Conservation (phyloP, 2,888 invertebrate species). For the Brachyptera putata region DNA sequence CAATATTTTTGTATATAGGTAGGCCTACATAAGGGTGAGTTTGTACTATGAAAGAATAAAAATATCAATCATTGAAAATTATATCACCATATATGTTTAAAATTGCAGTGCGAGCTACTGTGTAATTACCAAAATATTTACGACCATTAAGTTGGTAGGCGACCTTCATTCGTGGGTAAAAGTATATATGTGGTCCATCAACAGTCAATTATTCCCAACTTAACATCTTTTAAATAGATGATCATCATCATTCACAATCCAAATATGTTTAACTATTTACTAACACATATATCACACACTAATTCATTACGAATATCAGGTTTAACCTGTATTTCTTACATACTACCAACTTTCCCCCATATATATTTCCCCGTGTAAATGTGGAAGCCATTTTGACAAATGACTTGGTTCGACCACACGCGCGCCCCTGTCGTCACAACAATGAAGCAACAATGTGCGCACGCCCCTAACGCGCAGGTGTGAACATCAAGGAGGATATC, state of each 20-base stretch:
- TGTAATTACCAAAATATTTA: too few relatives aligned
- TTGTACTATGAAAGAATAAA: too few relatives aligned
- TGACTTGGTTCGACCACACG: background rate
- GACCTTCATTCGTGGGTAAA: too few relatives aligned
- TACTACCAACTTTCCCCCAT: background rate
- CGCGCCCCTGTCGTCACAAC: background rate
- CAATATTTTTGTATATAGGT: too few relatives aligned
- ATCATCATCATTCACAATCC: too few relatives aligned
- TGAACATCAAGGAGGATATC: constrained; percentile 4
- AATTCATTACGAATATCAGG: constrained; percentile 1
- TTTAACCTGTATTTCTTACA: background rate
- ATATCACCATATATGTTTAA: too few relatives aligned
- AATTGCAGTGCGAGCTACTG: too few relatives aligned
- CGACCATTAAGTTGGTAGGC: too few relatives aligned
- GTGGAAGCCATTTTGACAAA: constrained; percentile 11
- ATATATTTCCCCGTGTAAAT: too few relatives aligned
- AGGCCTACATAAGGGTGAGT: too few relatives aligned
- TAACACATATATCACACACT: background rate
- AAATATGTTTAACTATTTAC: constrained; percentile 10
- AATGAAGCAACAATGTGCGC: background rate
- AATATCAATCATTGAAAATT: too few relatives aligned
- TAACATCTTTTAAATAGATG: constrained; percentile 9
- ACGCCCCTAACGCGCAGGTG: constrained; percentile 14
- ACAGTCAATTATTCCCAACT: background rate
- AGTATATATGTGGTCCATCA: too few relatives aligned